Percentiles rank a stretch among this genome's conserved stretches.
phyloP scores from a whole-genome alignment of 2,113 vertebrate species.

The Myotis lucifugus region DNA sequence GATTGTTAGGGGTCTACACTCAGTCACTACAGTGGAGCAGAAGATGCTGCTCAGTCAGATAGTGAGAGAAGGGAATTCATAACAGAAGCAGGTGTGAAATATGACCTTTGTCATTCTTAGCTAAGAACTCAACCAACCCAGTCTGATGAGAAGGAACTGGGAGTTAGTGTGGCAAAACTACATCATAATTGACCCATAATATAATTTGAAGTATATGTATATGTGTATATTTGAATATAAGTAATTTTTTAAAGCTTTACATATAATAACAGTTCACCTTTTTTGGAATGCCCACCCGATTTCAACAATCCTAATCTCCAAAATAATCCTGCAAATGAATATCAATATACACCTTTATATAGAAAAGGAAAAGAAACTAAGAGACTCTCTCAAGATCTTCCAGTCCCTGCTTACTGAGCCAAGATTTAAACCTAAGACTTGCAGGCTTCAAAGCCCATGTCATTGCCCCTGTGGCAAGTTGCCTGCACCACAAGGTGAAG shows the following conservation, averaged over 20 bases:
- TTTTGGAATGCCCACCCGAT: background rate
- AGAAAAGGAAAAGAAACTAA: background rate
- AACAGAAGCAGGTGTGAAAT: background rate
- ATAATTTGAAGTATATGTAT: background rate
- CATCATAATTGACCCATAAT: background rate
- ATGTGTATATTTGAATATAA: background rate
- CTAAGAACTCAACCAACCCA: background rate
- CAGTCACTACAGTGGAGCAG: background rate
- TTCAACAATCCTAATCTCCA: background rate
- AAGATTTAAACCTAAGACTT: background rate
- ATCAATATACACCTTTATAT: background rate
- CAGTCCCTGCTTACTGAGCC: background rate
- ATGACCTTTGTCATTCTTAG: background rate
- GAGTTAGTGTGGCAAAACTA: background rate
- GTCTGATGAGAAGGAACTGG: background rate
- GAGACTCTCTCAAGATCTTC: background rate
- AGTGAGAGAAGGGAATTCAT: background rate
- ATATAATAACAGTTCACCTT: background rate
- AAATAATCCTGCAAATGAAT: conserved; percentile 12
- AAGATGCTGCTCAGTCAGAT: background rate
- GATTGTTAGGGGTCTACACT: background rate
- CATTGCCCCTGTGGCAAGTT: background rate
- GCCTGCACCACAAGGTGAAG: background rate
- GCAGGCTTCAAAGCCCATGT: background rate
- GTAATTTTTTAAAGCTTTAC: background rate